Evolutionary conservation across 2,888 invertebrate species (phyloP).

Genomic region (Lutraria lutraria): DNA sequence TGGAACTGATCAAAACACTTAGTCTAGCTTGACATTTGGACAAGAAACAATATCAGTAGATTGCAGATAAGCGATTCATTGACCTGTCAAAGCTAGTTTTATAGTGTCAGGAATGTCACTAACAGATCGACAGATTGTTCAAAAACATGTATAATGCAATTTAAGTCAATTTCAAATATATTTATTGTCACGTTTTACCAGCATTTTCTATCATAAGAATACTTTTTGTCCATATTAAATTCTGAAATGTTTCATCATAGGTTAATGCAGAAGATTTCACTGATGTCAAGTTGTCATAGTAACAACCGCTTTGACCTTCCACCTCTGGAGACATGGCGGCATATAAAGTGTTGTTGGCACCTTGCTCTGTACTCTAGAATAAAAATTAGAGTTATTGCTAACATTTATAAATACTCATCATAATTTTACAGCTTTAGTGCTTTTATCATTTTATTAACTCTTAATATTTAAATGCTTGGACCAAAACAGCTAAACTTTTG

Average conservation of each 20-base stretch:
- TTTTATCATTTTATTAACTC: background rate
- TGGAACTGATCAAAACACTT: no score
- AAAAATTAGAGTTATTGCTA: background rate
- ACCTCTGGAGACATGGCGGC: slow-evolving; percentile 76
- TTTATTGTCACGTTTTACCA: background rate
- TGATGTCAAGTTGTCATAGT: slow-evolving; percentile 76
- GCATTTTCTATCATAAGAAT: slow-evolving; percentile 52
- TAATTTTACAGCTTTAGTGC: background rate
- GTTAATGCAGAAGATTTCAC: slow-evolving; percentile 62
- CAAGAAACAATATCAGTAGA: no score
- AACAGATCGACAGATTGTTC: no score
- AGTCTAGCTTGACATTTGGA: no score
- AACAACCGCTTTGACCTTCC: slow-evolving; percentile 74
- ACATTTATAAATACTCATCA: background rate
- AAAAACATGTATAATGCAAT: no score
- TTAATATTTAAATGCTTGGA: no score
- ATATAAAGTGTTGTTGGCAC: slow-evolving; percentile 75
- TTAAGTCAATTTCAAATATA: no score
- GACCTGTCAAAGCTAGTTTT: no score
- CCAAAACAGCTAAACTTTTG: no score
- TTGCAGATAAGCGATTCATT: no score
- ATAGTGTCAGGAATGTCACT: no score
- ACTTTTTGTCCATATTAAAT: slow-evolving; percentile 63
- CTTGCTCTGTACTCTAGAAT: slow-evolving; percentile 74
- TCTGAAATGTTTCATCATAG: slow-evolving; percentile 70